Conservation (phyloP, 1,140 invertebrate genomes). For the Cheumatopsyche charites region DNA sequence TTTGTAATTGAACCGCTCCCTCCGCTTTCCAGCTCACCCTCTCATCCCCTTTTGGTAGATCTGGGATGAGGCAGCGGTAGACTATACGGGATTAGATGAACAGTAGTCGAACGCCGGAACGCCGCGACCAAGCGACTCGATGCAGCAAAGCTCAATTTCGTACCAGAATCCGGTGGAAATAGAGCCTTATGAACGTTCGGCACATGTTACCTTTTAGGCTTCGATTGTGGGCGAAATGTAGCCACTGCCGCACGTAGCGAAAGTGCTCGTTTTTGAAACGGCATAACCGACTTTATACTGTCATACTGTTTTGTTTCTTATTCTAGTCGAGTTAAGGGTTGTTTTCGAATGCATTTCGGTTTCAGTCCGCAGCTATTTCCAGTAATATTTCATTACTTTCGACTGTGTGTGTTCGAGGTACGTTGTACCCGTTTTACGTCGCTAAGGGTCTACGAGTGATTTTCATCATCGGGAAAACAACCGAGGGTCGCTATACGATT, state of each 20-base stretch:
- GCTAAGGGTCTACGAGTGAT: conserved; percentile 48
- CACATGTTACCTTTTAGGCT: conserved; percentile 31
- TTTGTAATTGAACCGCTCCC: conserved; percentile 46
- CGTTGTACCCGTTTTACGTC: conserved; percentile 46
- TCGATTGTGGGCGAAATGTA: conserved; percentile 38
- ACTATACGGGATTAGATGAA: conserved; percentile 46
- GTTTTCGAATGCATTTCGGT: neutral
- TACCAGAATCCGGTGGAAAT: conserved; percentile 32
- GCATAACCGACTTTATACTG: neutral
- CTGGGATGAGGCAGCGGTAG: conserved; percentile 28
- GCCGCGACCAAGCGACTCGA: conserved; percentile 24
- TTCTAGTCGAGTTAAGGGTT: neutral
- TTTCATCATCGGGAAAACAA: conserved; percentile 40
- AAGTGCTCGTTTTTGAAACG: neutral
- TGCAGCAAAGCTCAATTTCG: conserved; percentile 33
- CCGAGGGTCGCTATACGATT: neutral
- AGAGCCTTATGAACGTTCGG: conserved; percentile 33
- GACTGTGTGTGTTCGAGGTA: conserved; percentile 21
- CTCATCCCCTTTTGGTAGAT: neutral
- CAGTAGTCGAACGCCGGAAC: conserved; percentile 44
- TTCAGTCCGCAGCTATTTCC: conserved; percentile 25
- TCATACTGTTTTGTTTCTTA: neutral
- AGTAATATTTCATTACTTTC: conserved; percentile 38
- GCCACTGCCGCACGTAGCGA: conserved; percentile 34
- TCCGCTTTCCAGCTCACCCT: conserved; percentile 12